Conservation (phyloP, 2,888 invertebrate genomes). For the Apodemia hepburni region DNA sequence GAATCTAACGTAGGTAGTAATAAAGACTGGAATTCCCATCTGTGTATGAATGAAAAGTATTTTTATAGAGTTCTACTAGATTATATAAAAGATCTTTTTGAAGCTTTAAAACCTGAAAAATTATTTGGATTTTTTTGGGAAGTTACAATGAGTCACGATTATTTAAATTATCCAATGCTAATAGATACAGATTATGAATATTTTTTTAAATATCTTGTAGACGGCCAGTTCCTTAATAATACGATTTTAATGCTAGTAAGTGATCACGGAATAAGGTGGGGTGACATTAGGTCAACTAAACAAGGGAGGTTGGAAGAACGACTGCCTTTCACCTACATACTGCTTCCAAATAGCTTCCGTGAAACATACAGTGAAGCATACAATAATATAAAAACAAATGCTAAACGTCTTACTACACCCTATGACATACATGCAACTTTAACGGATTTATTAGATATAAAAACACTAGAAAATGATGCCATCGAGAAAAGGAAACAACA, state of each 20-base stretch:
- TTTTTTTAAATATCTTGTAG: conserved; percentile 74
- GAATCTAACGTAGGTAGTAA: conserved; percentile 79
- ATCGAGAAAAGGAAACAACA: conserved; percentile 42
- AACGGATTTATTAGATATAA: conserved; percentile 79
- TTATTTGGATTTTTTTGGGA: conserved; percentile 92
- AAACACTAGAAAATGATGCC: conserved; percentile 40
- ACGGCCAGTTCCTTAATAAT: conserved; percentile 74
- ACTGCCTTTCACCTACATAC: conserved; percentile 86
- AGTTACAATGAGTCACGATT: conserved; percentile 89
- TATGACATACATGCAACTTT: conserved; percentile 91
- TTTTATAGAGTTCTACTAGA: conserved; percentile 84
- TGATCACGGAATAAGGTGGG: conserved; percentile 94
- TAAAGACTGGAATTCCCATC: conserved; percentile 76
- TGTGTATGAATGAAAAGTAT: conserved; percentile 84
- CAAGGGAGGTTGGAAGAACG: conserved; percentile 92
- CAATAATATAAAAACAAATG: conserved; percentile 82
- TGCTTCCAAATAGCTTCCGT: conserved; percentile 85
- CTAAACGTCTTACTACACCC: conserved; percentile 83
- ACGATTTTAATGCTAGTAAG: conserved; percentile 88
- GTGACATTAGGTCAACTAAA: conserved; percentile 86
- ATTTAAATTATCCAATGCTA: conserved; percentile 84
- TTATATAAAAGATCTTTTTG: conserved; percentile 82
- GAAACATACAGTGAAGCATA: conserved; percentile 78
- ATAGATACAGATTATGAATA: conserved; percentile 83
- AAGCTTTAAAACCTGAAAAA: conserved; percentile 70